Evolutionary conservation across 2,113 vertebrate genomes (phyloP).

Genomic region (Eidolon helvum): DNA sequence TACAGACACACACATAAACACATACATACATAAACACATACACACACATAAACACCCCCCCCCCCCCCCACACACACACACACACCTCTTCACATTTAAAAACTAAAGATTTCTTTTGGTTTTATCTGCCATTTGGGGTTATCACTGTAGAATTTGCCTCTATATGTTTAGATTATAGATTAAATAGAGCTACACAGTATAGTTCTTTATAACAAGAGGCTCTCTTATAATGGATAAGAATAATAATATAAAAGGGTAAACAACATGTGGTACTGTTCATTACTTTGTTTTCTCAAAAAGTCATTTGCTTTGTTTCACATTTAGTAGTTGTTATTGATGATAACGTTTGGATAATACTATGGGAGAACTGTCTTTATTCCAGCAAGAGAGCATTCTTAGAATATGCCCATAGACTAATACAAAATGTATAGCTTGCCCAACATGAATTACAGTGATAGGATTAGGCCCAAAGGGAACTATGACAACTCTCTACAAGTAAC

Average conservation of each 20-base stretch:
- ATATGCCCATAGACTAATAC: constrained; percentile 60
- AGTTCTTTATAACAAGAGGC: not conserved
- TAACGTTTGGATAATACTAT: constrained; percentile 62
- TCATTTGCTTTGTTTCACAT: constrained; percentile 56
- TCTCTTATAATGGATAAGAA: not conserved
- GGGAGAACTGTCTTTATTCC: constrained; percentile 66
- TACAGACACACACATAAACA: not conserved
- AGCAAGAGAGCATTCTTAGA: constrained; percentile 47
- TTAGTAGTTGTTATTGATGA: constrained; percentile 69
- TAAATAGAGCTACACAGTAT: not conserved
- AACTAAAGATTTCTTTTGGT: not conserved
- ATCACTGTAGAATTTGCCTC: not conserved
- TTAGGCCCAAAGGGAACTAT: constrained; percentile 69
- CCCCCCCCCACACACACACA: not conserved
- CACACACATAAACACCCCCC: no score
- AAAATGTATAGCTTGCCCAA: constrained; percentile 73
- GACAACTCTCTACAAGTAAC: constrained; percentile 75
- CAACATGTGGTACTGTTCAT: not conserved
- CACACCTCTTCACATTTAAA: not conserved
- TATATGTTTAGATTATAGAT: not conserved
- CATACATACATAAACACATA: not conserved
- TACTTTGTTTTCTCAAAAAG: constrained; percentile 58
- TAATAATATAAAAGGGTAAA: constrained; percentile 44
- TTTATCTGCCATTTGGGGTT: not conserved
- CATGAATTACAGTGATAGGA: constrained; percentile 75